Evolutionary conservation across 1,140 invertebrate species (phyloP).

Genomic region (Nasonia longicornis): DNA sequence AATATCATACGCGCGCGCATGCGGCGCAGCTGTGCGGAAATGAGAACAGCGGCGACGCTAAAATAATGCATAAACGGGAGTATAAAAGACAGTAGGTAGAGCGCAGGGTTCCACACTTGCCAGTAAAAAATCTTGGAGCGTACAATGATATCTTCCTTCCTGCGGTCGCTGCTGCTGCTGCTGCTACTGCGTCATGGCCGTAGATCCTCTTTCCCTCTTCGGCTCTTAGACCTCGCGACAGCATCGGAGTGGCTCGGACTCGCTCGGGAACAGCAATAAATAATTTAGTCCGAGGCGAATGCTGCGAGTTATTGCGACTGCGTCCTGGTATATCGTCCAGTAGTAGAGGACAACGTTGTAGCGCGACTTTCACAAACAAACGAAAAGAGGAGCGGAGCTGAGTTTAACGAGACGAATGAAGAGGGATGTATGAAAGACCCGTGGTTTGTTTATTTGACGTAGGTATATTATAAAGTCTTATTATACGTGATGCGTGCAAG

Average conservation of each 20-base stretch:
- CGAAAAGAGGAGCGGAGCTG: too few species aligned
- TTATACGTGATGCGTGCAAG: too few species aligned
- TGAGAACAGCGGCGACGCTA: not conserved
- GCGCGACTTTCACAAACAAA: too few species aligned
- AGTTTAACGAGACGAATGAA: too few species aligned
- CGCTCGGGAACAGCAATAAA: constrained; percentile 49
- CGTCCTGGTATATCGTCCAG: not conserved
- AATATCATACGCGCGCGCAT: not conserved
- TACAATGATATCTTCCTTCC: constrained; percentile 12
- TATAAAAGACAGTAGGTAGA: constrained; percentile 11
- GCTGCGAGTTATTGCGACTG: constrained; percentile 51
- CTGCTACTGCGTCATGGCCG: not conserved
- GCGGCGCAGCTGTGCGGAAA: not conserved
- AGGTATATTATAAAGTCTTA: too few species aligned
- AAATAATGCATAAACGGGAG: not conserved
- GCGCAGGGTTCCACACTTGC: too few species aligned
- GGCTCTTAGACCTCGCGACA: not conserved
- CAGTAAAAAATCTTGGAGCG: not conserved
- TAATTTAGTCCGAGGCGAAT: constrained; percentile 54
- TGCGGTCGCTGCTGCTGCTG: not conserved
- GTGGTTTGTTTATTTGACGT: too few species aligned
- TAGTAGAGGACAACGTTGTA: too few species aligned
- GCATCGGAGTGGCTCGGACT: constrained; percentile 3
- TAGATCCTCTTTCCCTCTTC: constrained; percentile 39
- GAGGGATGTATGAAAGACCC: too few species aligned